These are phyloP conservation scores for Pseudopipra pipra DNA, from an alignment of 2,113 vertebrate species.

Conservation along the genomic window DNA sequence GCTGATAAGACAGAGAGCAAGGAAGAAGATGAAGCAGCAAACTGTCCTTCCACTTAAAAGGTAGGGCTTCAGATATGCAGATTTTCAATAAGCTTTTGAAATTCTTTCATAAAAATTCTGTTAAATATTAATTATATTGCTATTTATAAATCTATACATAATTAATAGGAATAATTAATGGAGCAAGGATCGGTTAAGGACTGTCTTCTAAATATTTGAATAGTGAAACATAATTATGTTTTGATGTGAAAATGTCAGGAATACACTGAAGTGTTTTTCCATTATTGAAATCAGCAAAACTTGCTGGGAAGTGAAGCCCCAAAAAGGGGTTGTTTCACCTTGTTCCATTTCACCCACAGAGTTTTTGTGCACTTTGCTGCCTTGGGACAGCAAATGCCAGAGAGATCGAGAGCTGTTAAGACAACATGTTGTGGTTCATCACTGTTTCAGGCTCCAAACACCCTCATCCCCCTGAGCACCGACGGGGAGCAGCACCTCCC, in stretches of 20 bases:
- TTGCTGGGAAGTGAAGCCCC: not conserved
- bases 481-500: not conserved
- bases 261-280: slow-evolving; percentile 2
- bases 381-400: accelerated
- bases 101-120: slow-evolving; percentile 52
- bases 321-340: not conserved
- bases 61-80: slow-evolving; percentile 43
- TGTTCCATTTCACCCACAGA: not conserved
- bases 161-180: slow-evolving; percentile 67
- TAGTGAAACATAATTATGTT: slow-evolving; percentile 54
- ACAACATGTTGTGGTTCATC: too few species aligned
- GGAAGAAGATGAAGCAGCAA: slow-evolving; percentile 4
- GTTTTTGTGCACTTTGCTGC: not conserved
- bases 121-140: slow-evolving; percentile 67
- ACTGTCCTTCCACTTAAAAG: slow-evolving; percentile 25
- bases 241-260: slow-evolving; percentile 57
- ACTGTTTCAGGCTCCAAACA: not conserved
- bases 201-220: slow-evolving; percentile 64
- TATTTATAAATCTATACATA: slow-evolving; percentile 72
- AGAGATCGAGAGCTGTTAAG: not conserved
- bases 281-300: not conserved
- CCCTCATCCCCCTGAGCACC: accelerated
- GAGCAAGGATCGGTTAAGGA: slow-evolving; percentile 36
- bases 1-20: not conserved
- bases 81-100: slow-evolving; percentile 44